phyloP scores from a whole-genome alignment of 1,140 invertebrate species.

The Papilio dardanus region DNA sequence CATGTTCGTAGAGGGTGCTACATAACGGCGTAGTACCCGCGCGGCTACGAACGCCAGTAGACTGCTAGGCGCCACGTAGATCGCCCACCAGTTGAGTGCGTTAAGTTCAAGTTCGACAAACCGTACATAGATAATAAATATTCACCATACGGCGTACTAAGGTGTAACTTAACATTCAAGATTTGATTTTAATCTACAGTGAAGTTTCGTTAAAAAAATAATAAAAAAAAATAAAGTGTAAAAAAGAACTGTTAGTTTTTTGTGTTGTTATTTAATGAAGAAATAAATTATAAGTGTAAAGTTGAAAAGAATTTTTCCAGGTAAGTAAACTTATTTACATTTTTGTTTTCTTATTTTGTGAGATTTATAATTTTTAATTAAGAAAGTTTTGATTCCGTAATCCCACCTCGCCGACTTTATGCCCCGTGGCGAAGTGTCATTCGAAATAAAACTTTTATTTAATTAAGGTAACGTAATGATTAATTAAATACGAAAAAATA shows the following conservation, averaged over 20 bases:
- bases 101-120: conserved; percentile 57
- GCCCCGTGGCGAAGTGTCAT: conserved; percentile 1
- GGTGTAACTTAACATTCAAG: background rate
- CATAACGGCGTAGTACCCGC: conserved; percentile 27
- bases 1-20: background rate
- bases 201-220: background rate
- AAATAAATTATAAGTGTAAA: background rate
- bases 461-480: background rate
- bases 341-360: background rate
- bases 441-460: background rate
- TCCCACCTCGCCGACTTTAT: background rate
- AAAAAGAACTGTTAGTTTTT: background rate
- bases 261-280: background rate
- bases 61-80: conserved; percentile 59
- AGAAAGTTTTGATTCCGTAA: conserved; percentile 18
- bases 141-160: background rate
- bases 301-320: background rate
- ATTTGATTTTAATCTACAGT: background rate
- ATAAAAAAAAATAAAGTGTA: background rate
- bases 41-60: conserved; percentile 55
- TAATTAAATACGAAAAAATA: background rate
- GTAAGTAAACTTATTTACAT: background rate
- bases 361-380: conserved; percentile 26
- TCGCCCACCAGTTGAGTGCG: conserved; percentile 60
- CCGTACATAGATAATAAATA: conserved; percentile 31